These are phyloP conservation scores for Acanthiza pusilla DNA, from an alignment of 2,797 vertebrate species.

Conservation along the genomic window DNA sequence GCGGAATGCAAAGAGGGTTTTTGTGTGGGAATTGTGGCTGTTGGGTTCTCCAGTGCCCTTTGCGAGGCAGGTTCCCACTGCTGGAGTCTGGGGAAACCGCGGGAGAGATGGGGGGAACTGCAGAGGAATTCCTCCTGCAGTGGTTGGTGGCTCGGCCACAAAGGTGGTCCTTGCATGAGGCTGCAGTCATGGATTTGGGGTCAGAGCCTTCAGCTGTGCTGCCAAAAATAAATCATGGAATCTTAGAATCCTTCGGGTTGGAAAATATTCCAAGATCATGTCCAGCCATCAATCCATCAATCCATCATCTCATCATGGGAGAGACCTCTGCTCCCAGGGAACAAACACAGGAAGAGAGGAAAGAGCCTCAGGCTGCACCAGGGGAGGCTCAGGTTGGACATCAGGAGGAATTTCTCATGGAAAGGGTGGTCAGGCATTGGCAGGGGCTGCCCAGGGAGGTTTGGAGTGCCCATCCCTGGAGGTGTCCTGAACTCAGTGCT, in stretches of 20 bases:
- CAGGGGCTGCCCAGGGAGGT: background rate
- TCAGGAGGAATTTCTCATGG: background rate
- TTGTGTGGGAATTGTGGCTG: background rate
- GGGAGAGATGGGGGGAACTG: background rate
- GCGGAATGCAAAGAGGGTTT: background rate
- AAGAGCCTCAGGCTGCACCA: background rate
- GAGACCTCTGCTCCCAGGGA: background rate
- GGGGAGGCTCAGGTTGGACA: background rate
- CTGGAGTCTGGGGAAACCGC: background rate
- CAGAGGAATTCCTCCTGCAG: background rate
- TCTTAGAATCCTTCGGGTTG: rapidly evolving
- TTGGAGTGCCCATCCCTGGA: background rate
- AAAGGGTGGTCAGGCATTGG: background rate
- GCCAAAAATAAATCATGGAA: rapidly evolving
- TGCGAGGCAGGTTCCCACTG: background rate
- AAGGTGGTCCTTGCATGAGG: rapidly evolving
- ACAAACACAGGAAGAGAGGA: background rate
- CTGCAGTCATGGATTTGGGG: background rate
- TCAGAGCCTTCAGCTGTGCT: background rate
- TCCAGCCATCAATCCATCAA: background rate
- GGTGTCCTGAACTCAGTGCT: background rate
- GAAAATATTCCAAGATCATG: background rate
- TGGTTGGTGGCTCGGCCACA: background rate
- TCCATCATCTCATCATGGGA: no score
- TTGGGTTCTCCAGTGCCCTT: background rate